Evolutionary conservation across 2,888 invertebrate genomes (phyloP).

Genomic region (Dynastes maya): DNA sequence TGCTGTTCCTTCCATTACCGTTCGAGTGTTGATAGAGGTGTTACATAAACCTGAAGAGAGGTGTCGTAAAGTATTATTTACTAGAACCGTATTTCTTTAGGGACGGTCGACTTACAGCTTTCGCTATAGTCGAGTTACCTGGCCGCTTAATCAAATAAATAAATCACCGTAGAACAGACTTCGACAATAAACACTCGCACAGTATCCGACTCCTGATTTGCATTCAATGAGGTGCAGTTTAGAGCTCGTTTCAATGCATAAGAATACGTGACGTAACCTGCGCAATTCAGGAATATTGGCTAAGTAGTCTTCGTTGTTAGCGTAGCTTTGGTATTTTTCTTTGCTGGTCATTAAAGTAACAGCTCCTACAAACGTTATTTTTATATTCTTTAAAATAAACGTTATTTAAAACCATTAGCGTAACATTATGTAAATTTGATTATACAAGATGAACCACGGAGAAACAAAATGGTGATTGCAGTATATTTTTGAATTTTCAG

Average conservation of each 20-base stretch:
- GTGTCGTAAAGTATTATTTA: slow-evolving; percentile 4
- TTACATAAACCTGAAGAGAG: slow-evolving; percentile 5
- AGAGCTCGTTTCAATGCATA: neutral
- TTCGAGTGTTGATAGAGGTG: neutral
- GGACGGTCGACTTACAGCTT: neutral
- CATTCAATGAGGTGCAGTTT: neutral
- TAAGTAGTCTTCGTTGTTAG: too few species aligned
- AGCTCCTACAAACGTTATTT: too few species aligned
- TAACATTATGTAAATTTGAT: too few species aligned
- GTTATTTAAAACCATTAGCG: too few species aligned
- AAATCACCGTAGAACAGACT: slow-evolving; percentile 7
- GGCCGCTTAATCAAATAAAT: slow-evolving; percentile 1
- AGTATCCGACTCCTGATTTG: neutral
- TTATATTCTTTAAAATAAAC: too few species aligned
- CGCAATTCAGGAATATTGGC: too few species aligned
- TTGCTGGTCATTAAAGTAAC: too few species aligned
- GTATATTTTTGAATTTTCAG: too few species aligned
- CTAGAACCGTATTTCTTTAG: slow-evolving; percentile 8
- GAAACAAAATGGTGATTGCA: too few species aligned
- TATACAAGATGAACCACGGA: too few species aligned
- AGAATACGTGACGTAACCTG: too few species aligned
- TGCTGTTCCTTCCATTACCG: neutral
- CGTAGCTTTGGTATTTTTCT: too few species aligned
- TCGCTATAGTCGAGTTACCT: neutral
- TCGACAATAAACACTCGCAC: slow-evolving; percentile 5